Percentiles rank a stretch among this genome's conserved stretches.
phyloP scores from a whole-genome alignment of 2,113 vertebrate species.

The Buteo buteo region DNA sequence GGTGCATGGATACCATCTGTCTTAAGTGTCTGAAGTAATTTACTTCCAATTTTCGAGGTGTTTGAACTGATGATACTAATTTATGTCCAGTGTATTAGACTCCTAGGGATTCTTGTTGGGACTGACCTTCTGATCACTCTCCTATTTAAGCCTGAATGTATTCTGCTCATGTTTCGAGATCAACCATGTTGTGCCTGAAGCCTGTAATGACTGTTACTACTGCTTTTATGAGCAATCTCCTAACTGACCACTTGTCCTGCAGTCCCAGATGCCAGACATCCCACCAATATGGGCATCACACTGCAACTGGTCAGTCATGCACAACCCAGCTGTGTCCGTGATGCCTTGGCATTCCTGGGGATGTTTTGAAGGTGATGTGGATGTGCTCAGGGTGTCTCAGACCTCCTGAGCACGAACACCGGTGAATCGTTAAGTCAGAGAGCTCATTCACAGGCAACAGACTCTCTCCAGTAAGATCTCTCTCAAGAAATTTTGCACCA shows the following conservation, averaged over 20 bases:
- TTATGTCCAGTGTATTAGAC: constrained; percentile 2
- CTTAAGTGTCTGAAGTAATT: constrained; percentile 26
- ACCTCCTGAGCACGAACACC: not conserved
- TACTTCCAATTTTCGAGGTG: constrained; percentile 34
- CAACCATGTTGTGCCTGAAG: not conserved
- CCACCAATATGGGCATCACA: not conserved
- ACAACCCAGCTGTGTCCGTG: rapidly evolving
- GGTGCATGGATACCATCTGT: not conserved
- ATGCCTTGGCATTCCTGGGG: not conserved
- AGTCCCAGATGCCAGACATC: not conserved
- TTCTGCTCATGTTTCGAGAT: not conserved
- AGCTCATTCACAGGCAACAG: not conserved
- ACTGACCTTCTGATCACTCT: not conserved
- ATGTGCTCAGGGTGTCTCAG: not conserved
- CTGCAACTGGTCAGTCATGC: rapidly evolving
- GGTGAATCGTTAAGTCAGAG: not conserved
- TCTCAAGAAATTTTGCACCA: not conserved
- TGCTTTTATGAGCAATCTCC: not conserved
- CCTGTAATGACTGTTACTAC: not conserved
- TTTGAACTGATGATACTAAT: constrained; percentile 35
- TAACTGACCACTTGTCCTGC: not conserved
- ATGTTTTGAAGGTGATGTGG: not conserved
- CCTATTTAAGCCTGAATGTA: not conserved
- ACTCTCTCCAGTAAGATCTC: not conserved
- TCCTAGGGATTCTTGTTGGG: not conserved